Conservation (phyloP, 2,113 vertebrate species). For the Caracal caracal region DNA sequence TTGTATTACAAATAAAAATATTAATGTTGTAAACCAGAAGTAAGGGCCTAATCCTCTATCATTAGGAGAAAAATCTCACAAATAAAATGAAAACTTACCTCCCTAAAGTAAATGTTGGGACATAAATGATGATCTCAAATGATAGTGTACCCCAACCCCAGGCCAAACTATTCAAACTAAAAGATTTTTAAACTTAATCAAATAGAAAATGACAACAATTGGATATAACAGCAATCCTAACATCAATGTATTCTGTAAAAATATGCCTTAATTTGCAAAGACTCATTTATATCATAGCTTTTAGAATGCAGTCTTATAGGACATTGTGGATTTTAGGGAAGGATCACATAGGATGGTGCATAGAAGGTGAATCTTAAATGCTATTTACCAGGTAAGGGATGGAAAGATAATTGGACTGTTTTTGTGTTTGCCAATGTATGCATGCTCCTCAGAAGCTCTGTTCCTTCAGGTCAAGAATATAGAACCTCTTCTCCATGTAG, state of each 20-base stretch:
- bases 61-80: not conserved
- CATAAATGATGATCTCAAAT: conserved; percentile 16
- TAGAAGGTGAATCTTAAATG: not conserved
- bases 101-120: not conserved
- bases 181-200: not conserved
- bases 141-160: not conserved
- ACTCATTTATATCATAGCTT: not conserved
- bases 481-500: not conserved
- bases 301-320: not conserved
- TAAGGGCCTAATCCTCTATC: not conserved
- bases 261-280: not conserved
- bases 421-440: not conserved
- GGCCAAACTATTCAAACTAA: not conserved
- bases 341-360: not conserved
- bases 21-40: conserved; percentile 43
- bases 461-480: not conserved
- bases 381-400: not conserved
- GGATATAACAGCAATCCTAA: not conserved
- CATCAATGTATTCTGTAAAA: not conserved
- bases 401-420: not conserved
- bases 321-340: not conserved
- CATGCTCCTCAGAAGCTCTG: not conserved
- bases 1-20: conserved; percentile 58
- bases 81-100: not conserved
- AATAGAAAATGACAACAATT: conserved; percentile 10